Conservation (phyloP, 2,113 vertebrate genomes). For the Podarcis raffonei region DNA sequence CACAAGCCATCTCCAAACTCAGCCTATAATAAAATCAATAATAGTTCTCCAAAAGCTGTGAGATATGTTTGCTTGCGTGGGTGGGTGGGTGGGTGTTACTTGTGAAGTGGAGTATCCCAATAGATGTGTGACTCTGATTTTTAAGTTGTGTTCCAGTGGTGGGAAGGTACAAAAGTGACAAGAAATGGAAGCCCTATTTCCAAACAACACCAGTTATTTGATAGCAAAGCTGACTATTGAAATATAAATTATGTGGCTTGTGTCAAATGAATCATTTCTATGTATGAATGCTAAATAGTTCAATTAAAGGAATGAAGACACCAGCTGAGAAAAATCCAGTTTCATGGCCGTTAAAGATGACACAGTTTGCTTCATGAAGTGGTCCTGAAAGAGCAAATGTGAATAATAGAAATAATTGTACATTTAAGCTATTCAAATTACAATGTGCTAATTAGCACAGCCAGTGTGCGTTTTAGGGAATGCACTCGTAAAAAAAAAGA, state of each 20-base stretch:
- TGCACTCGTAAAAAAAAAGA: not conserved
- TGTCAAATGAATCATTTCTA: conserved; percentile 41
- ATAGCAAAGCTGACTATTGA: conserved; percentile 48
- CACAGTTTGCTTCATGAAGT: conserved; percentile 51
- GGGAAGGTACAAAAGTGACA: conserved; percentile 40
- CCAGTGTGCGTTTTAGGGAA: conserved; percentile 51
- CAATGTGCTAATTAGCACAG: conserved; percentile 53
- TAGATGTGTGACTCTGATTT: not conserved
- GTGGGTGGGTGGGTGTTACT: not conserved
- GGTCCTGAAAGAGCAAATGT: conserved; percentile 44
- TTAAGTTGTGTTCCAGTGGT: conserved; percentile 17
- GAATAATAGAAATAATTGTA: conserved; percentile 60
- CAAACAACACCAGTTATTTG: conserved; percentile 38
- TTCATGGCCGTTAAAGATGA: conserved; percentile 41
- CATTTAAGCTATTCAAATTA: conserved; percentile 55
- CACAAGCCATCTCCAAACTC: conserved; percentile 20
- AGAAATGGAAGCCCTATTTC: conserved; percentile 42
- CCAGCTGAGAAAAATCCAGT: conserved; percentile 34
- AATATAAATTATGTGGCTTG: conserved; percentile 41
- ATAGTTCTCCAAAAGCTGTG: not conserved
- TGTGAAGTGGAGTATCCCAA: not conserved
- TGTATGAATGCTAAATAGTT: conserved; percentile 35
- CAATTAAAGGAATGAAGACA: conserved; percentile 36
- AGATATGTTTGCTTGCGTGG: not conserved
- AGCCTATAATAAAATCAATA: not conserved